Evolutionary conservation across 2,797 vertebrate genomes (phyloP), one percentile per base, ranked within the genome.

Genomic region (Sardinella longiceps): DNA sequence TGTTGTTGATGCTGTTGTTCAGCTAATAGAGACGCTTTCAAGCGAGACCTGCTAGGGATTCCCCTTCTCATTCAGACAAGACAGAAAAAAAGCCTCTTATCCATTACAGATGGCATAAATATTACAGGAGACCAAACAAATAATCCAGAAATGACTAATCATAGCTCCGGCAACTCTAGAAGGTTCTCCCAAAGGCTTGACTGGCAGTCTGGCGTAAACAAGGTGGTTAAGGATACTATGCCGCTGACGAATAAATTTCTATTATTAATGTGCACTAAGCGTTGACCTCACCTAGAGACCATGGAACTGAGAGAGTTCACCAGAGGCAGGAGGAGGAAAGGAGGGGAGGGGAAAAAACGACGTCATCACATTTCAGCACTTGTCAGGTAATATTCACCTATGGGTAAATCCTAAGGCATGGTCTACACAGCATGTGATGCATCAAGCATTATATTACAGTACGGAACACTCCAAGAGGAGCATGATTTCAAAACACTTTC

Each of bases 121-220:
- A 92, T 95, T 96, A 90, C 88, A 96, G 80, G 81, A 87, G 87
- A 28, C 45, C 45, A 85, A 89, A 94, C 91, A 91, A 92, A 94
- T 93, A 94, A 93, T 91, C 88, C 81, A 92, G 90, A 95, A 95
- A 95, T 94, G 89, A 90, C 92, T 92, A 92, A 94, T 94, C 93
- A 91, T 94, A 94, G 94, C 85, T 91, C 85, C 84, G 60, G 95
- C 88, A 92, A 95, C 90, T 80, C 45, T 89, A 96, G 94, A 93
- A 85, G 92, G 84, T 87, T 89, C 90, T 85, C 84, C 56, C 39
- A 66, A 86, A 80, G 81, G 89, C 86, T 60, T 91, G 91, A 93
- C 83, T 93, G 93, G 93, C 91, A 92, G 90, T 33, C 87, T 87
- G 84, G 87, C 84, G 81, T 90, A 89, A 89, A 89, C 86, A 87